Percentiles rank a stretch among this genome's conserved stretches.
These are phyloP conservation scores for Thera britannica DNA, from an alignment of 2,888 invertebrate genomes.

Conservation along the genomic window DNA sequence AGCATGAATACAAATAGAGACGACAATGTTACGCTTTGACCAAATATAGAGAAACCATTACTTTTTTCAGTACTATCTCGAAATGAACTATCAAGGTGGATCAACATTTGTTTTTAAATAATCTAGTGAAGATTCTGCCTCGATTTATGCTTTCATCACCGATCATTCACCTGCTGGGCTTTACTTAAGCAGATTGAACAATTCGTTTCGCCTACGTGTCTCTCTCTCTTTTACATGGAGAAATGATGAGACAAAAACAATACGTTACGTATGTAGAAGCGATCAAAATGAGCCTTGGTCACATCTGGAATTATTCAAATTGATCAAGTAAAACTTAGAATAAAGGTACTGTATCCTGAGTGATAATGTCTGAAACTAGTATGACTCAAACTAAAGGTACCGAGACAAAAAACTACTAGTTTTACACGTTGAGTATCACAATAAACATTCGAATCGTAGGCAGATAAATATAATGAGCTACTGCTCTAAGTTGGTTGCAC, in stretches of 20 bases:
- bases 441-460: slow-evolving; percentile 14
- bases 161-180: slow-evolving; percentile 9
- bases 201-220: too few relatives aligned
- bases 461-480: slow-evolving; percentile 19
- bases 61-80: not conserved
- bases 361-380: too few relatives aligned
- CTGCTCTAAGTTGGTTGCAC: slow-evolving; percentile 37
- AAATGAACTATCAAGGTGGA: not conserved
- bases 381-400: too few relatives aligned
- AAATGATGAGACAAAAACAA: too few relatives aligned
- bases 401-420: not conserved
- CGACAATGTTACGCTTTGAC: not conserved
- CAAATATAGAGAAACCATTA: not conserved
- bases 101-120: too few relatives aligned
- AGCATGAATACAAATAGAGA: slow-evolving; percentile 18
- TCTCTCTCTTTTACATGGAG: too few relatives aligned
- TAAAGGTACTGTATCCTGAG: too few relatives aligned
- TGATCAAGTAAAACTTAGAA: too few relatives aligned
- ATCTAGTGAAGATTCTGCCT: not conserved
- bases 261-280: too few relatives aligned
- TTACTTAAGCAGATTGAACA: too few relatives aligned
- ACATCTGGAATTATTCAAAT: too few relatives aligned
- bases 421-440: not conserved
- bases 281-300: too few relatives aligned
- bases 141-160: not conserved